These are phyloP conservation scores for Hyperoplus lanceolatus DNA, from an alignment of 2,797 vertebrate species.

Conservation along the genomic window DNA sequence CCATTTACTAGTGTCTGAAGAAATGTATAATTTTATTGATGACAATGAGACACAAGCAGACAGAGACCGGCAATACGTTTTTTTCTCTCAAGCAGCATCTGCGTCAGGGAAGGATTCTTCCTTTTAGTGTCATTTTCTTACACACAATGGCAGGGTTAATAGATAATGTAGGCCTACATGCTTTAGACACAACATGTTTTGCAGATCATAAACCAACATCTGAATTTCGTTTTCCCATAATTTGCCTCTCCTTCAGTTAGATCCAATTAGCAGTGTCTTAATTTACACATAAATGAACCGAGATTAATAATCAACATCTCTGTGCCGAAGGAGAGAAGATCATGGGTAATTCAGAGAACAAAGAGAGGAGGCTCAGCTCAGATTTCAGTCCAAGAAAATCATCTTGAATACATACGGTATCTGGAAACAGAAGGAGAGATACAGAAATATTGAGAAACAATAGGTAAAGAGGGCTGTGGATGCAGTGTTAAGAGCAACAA, in stretches of 20 bases:
- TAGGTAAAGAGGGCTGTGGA: conserved; percentile 69
- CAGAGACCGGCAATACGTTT: conserved; percentile 23
- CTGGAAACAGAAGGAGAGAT: conserved; percentile 31
- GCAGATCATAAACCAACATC: conserved; percentile 57
- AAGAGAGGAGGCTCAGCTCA: conserved; percentile 41
- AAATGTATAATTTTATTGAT: conserved; percentile 57
- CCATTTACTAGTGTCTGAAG: conserved; percentile 51
- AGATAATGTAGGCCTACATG: conserved; percentile 20
- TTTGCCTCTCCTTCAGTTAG: conserved; percentile 43
- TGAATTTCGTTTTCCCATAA: conserved; percentile 40
- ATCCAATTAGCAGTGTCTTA: conserved; percentile 66
- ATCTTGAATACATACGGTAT: conserved; percentile 29
- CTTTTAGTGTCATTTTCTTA: not conserved
- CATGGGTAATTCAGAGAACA: conserved; percentile 61
- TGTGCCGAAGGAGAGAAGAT: conserved; percentile 60
- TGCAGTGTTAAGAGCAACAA: conserved; percentile 73
- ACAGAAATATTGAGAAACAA: conserved; percentile 56
- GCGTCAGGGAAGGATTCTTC: conserved; percentile 12
- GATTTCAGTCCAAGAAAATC: conserved; percentile 42
- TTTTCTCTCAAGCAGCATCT: conserved; percentile 2
- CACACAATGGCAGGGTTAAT: conserved; percentile 39
- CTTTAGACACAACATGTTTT: conserved; percentile 37
- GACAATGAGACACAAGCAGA: conserved; percentile 37
- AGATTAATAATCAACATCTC: conserved; percentile 67
- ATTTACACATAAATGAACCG: conserved; percentile 73